Evolutionary conservation across 2,797 vertebrate species (phyloP).

Genomic region (Arrhamphus sclerolepis): DNA sequence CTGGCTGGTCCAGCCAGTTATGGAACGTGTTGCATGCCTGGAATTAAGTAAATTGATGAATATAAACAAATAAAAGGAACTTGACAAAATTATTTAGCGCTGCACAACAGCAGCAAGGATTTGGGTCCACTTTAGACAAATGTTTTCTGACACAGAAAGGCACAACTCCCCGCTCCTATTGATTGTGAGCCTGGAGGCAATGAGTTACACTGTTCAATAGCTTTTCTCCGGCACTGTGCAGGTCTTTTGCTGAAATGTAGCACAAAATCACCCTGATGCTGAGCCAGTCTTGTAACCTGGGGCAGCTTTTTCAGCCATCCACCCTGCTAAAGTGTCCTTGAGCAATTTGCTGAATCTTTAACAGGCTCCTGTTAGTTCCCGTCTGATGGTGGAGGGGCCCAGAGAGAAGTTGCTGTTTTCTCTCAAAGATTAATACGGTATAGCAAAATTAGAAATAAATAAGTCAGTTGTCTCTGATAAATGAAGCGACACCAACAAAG

Average conservation of each 20-base stretch:
- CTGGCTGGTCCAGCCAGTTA: too few relatives aligned
- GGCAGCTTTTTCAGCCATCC: conserved; percentile 12
- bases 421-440: conserved; percentile 55
- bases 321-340: conserved; percentile 55
- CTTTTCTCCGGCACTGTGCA: conserved; percentile 2
- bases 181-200: conserved; percentile 28
- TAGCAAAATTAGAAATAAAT: conserved; percentile 45
- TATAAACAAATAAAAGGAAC: too few relatives aligned
- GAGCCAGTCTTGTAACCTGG: conserved; percentile 20
- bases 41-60: too few relatives aligned
- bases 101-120: conserved; percentile 4
- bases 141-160: conserved; percentile 17
- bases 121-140: conserved; percentile 17
- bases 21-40: too few relatives aligned
- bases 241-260: conserved; percentile 24
- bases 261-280: conserved; percentile 3
- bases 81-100: neutral
- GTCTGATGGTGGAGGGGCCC: conserved; percentile 15
- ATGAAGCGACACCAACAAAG: conserved; percentile 25
- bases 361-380: conserved; percentile 32
- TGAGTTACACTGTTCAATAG: conserved; percentile 13
- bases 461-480: conserved; percentile 38
- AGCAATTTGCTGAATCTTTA: conserved; percentile 53
- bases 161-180: conserved; percentile 5
- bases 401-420: conserved; percentile 43